Evolutionary conservation across 2,888 invertebrate species (phyloP).

Genomic region (Tetrapedia diversipes): DNA sequence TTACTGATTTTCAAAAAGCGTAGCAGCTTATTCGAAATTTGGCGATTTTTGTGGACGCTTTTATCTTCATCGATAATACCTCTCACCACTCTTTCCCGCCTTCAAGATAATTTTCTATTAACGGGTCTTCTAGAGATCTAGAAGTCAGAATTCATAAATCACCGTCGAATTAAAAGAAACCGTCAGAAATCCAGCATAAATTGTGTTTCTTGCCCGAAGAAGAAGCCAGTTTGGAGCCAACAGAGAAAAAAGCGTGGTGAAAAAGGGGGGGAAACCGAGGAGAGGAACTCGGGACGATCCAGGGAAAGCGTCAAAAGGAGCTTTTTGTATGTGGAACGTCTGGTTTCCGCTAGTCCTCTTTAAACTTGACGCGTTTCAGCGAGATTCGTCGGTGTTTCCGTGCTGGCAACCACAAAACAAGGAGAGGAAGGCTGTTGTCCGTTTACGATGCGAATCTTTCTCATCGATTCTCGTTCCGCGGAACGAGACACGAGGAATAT

Average conservation of each 20-base stretch:
- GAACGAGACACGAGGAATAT: constrained; percentile 25
- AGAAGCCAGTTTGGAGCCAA: constrained; percentile 28
- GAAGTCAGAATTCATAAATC: constrained; percentile 10
- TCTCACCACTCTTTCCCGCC: background rate
- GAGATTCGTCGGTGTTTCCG: constrained; percentile 6
- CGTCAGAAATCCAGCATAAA: constrained; percentile 24
- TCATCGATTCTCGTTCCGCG: constrained; percentile 50
- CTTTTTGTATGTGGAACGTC: constrained; percentile 21
- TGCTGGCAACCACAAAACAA: background rate
- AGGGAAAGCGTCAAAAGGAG: background rate
- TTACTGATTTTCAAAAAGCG: constrained; percentile 31
- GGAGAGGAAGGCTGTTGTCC: background rate
- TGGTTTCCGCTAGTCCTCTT: background rate
- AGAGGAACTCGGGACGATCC: constrained; percentile 9
- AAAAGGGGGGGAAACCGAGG: constrained; percentile 22
- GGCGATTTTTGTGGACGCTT: constrained; percentile 5
- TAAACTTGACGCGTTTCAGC: constrained; percentile 10
- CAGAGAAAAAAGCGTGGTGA: constrained; percentile 24
- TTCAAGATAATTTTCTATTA: background rate
- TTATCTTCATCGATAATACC: constrained; percentile 9
- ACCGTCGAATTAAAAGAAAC: constrained; percentile 35
- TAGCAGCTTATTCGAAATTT: constrained; percentile 45
- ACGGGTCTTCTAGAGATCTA: background rate
- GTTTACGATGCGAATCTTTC: constrained; percentile 31
- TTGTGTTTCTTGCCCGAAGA: constrained; percentile 28